Conservation (phyloP, 2,113 vertebrate genomes). For the Aleadryas rufinucha region DNA sequence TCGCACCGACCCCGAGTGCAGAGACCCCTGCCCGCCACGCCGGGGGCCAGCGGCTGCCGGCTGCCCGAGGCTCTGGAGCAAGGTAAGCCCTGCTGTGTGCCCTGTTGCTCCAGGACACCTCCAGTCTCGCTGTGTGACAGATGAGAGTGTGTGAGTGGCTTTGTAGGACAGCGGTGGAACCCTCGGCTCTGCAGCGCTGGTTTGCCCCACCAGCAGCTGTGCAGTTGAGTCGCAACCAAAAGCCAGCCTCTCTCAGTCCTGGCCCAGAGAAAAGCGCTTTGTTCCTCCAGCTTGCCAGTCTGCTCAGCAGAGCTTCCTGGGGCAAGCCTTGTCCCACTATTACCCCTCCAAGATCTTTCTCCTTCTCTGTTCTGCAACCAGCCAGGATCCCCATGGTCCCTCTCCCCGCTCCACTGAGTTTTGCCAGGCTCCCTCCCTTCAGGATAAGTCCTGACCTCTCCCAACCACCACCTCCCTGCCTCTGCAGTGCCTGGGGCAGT, state of each 20-base stretch:
- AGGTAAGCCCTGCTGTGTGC: slow-evolving; percentile 68
- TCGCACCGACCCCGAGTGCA: slow-evolving; percentile 82
- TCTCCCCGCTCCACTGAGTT: background rate
- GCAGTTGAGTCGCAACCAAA: fast-evolving
- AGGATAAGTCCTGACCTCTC: slow-evolving; percentile 8
- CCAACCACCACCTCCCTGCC: background rate
- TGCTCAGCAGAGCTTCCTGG: background rate
- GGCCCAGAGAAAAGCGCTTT: background rate
- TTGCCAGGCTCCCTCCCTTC: background rate
- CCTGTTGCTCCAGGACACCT: fast-evolving
- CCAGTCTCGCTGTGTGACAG: fast-evolving
- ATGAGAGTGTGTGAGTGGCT: background rate
- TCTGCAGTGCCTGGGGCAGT: background rate
- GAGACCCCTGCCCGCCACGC: slow-evolving; percentile 85
- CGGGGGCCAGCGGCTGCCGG: slow-evolving; percentile 60
- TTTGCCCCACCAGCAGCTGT: background rate
- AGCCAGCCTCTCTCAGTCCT: background rate
- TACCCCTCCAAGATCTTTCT: background rate
- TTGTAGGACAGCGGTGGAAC: background rate
- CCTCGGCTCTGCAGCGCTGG: fast-evolving
- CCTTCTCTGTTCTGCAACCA: background rate
- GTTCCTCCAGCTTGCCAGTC: background rate
- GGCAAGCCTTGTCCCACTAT: background rate
- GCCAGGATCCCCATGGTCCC: background rate
- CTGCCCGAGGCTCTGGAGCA: slow-evolving; percentile 45